Percentiles rank a stretch among this genome's conserved stretches.
Evolutionary conservation across 2,113 vertebrate genomes (phyloP).

Genomic region (Scomber japonicus): DNA sequence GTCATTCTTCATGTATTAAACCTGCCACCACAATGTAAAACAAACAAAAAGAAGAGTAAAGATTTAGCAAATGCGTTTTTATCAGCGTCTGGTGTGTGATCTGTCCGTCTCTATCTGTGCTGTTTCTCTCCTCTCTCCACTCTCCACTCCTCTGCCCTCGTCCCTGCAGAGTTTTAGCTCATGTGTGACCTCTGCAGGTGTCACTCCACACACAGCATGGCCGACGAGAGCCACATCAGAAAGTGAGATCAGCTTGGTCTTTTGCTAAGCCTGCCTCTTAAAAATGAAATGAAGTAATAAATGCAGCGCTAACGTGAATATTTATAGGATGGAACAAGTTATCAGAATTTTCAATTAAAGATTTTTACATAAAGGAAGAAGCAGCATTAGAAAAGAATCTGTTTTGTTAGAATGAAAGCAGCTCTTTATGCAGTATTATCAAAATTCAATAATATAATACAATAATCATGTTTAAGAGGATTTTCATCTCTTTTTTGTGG

Average conservation of each 20-base stretch:
- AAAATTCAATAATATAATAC: neutral
- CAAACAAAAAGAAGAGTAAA: too few relatives aligned
- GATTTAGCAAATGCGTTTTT: neutral
- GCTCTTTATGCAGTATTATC: neutral
- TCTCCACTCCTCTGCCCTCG: constrained; percentile 36
- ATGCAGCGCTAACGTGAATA: neutral
- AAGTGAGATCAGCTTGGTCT: neutral
- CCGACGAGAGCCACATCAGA: neutral
- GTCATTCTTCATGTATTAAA: neutral
- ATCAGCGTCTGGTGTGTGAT: neutral
- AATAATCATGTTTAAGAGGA: neutral
- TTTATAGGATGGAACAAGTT: neutral
- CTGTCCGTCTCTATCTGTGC: neutral
- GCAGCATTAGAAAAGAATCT: too few relatives aligned
- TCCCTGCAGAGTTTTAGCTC: constrained; percentile 59
- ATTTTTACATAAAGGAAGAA: neutral
- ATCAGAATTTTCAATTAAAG: neutral
- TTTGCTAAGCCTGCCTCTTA: neutral
- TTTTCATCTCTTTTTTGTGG: neutral
- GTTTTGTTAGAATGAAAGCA: neutral
- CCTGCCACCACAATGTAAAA: neutral
- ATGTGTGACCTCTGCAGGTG: constrained; percentile 74
- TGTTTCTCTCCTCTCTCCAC: constrained; percentile 24
- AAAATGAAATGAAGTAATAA: neutral
- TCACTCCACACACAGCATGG: constrained; percentile 32